Evolutionary conservation across 2,797 vertebrate genomes (phyloP).

Genomic region (Zenarchopterus dispar): DNA sequence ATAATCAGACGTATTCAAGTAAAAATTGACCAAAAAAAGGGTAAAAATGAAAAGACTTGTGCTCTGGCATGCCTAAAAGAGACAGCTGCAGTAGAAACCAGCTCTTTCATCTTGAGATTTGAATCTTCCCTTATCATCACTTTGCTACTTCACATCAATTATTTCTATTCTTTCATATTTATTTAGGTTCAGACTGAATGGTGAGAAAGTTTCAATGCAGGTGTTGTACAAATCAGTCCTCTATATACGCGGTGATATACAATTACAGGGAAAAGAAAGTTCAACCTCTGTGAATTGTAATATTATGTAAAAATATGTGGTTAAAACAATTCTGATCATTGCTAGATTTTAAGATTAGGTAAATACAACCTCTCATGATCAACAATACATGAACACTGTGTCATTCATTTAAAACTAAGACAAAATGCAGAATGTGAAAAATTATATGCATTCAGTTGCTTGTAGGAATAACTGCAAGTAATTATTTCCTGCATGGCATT

Average conservation of each 20-base stretch:
- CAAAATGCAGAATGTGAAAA: too few species aligned
- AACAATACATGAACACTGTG: too few species aligned
- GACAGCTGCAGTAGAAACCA: conserved; percentile 92
- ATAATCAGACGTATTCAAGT: conserved; percentile 73
- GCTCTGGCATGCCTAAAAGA: conserved; percentile 87
- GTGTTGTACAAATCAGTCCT: conserved; percentile 56
- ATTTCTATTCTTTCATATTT: conserved; percentile 46
- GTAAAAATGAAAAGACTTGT: conserved; percentile 71
- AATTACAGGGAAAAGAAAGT: too few species aligned
- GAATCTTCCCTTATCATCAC: conserved; percentile 62
- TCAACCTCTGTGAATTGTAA: too few species aligned
- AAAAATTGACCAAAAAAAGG: conserved; percentile 70
- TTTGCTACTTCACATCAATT: conserved; percentile 36
- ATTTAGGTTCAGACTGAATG: conserved; percentile 58
- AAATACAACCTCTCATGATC: too few species aligned
- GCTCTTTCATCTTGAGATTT: conserved; percentile 95
- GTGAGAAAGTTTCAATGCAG: conserved; percentile 49
- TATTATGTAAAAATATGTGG: too few species aligned
- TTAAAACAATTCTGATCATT: too few species aligned
- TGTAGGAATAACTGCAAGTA: too few species aligned
- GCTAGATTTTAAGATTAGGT: too few species aligned
- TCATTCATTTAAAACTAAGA: too few species aligned
- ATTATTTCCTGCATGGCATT: too few species aligned
- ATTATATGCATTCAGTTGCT: too few species aligned
- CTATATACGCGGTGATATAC: conserved; percentile 53